Percentiles rank a stretch among this genome's conserved stretches.
Conservation (phyloP, 2,888 invertebrate genomes). For the Drosophila pseudotalamancana region DNA sequence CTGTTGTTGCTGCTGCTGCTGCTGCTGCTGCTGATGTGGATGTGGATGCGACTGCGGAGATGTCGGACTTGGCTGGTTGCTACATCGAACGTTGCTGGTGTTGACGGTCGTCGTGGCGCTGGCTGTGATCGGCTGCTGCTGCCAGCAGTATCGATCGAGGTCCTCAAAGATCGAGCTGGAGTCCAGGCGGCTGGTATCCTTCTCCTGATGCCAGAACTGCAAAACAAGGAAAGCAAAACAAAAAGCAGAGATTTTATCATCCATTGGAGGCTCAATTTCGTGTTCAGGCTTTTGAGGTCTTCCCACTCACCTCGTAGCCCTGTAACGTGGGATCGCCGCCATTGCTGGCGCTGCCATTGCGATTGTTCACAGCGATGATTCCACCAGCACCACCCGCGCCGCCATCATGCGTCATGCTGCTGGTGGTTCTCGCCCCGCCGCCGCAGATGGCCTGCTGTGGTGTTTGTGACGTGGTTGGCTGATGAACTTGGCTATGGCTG, state of each 20-base stretch:
- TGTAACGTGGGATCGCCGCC: constrained; percentile 83
- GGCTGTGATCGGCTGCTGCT: constrained; percentile 86
- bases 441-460: constrained; percentile 64
- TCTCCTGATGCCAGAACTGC: constrained; percentile 85
- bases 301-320: constrained; percentile 83
- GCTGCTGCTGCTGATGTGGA: constrained; percentile 43
- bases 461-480: constrained; percentile 59
- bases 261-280: background rate
- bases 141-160: constrained; percentile 94
- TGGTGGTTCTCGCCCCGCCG: constrained; percentile 58
- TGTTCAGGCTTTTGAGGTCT: too few species aligned
- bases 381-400: constrained; percentile 50
- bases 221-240: background rate
- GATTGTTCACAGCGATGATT: constrained; percentile 55
- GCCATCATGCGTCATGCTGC: constrained; percentile 71
- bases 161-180: constrained; percentile 91
- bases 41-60: constrained; percentile 58
- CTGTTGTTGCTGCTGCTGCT: constrained; percentile 43
- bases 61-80: constrained; percentile 65
- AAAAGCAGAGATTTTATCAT: background rate
- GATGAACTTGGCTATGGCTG: constrained; percentile 61
- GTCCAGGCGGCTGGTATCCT: constrained; percentile 89
- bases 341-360: constrained; percentile 62
- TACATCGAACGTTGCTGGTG: constrained; percentile 84
- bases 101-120: constrained; percentile 72